A percentile compares a stretch with the other conserved stretches of the same genome.
Evolutionary conservation across 2,113 vertebrate species (phyloP).

Genomic region (Phalacrocorax pelagicus): DNA sequence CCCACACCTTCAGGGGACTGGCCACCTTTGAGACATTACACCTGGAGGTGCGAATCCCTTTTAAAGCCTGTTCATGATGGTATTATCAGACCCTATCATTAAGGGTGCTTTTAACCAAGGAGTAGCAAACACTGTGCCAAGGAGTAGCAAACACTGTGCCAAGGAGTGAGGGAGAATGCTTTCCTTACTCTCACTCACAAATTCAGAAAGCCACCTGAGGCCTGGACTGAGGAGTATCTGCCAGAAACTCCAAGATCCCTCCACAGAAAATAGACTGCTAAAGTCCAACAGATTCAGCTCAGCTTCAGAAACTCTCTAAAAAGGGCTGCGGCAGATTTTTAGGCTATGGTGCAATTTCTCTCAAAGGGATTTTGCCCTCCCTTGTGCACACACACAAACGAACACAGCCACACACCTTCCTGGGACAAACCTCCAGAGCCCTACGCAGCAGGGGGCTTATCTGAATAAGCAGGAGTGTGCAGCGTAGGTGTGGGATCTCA

Average conservation of each 20-base stretch:
- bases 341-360: background rate
- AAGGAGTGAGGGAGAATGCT: accelerated
- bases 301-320: background rate
- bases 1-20: background rate
- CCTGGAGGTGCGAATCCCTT: background rate
- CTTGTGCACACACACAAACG: no score
- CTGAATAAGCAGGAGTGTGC: background rate
- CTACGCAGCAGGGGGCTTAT: background rate
- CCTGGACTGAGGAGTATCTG: background rate
- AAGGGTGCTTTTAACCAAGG: background rate
- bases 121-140: background rate
- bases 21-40: background rate
- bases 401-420: background rate
- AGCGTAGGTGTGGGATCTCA: background rate
- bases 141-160: accelerated
- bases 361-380: background rate
- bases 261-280: background rate
- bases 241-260: background rate
- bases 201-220: background rate
- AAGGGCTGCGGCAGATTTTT: background rate
- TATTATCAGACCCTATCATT: background rate
- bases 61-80: background rate
- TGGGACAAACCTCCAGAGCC: background rate
- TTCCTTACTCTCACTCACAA: background rate
- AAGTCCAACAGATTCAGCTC: background rate